Evolutionary conservation across 2,113 vertebrate species (phyloP), one percentile per base, ranked within the genome.

Genomic region (Lophochroa leadbeateri): DNA sequence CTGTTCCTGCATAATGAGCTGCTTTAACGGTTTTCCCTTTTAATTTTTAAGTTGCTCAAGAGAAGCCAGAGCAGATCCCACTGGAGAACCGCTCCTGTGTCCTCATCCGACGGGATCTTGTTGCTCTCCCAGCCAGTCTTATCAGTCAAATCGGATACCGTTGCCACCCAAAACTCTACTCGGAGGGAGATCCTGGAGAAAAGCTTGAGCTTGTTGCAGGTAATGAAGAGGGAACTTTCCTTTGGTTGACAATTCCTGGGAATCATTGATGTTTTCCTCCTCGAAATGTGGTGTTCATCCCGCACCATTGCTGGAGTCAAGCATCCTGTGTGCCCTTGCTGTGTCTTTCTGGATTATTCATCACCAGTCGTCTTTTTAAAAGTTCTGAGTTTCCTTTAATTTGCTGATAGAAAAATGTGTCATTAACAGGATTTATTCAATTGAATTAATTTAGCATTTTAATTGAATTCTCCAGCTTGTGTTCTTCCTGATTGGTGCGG

Each of bases 101-200:
- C 43, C 99, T 99, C 95, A 99, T 99, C 92, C 99, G 99, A 16
- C 98, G 99, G 5, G 99, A 99, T 82, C 98, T 99, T 47, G 99
- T 99, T 43, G 99, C 99, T 1, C 98, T 99, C 65, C 99, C 99
- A 1, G 99, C 99, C 90, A 99, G 99, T 88, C 99, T 99, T 64
- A 99, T 99, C 98, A 99, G 99, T 95, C 99, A 99, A 96, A 99
- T 99, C 3, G 99, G 99, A 3, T 99, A 99, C 96, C 99, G 99
- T n/a, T 99, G 99, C 96, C 99, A 99, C 97, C 99, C 99, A 2
- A 99, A 99, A 58, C 99, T 99, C 91, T 99, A 99, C 98, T 99
- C 99, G 0, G 99, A 99, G 97, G 99, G 99, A 13, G 99, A 99
- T 95, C 99, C 99, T 1, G 99, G 99, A 19, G 99, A 99, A 92